phyloP scores from a whole-genome alignment of 23 tunicate species.

The Diplosoma virens region DNA sequence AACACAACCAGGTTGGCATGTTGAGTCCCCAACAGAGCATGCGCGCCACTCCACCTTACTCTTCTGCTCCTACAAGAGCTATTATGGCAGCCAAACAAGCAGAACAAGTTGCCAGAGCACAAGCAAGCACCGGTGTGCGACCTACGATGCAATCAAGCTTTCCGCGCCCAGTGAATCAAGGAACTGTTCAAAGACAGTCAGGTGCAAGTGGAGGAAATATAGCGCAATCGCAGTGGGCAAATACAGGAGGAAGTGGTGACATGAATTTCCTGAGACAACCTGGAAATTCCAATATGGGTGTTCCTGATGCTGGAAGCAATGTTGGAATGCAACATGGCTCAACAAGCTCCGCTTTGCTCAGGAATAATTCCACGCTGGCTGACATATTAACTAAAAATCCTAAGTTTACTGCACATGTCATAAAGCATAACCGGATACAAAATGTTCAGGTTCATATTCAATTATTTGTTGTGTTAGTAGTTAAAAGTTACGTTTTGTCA shows the following conservation, averaged over 20 bases:
- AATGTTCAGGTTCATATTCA: no score
- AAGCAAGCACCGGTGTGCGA: constrained; percentile 8
- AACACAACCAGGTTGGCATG: not conserved
- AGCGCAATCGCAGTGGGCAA: constrained; percentile 2
- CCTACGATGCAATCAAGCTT: not conserved
- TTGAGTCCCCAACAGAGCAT: constrained; percentile 6
- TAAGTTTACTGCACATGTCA: constrained; percentile 52
- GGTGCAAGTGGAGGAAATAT: no score
- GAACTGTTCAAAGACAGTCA: not conserved
- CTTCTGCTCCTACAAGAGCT: constrained; percentile 47
- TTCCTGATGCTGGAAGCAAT: not conserved
- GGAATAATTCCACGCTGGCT: constrained; percentile 3
- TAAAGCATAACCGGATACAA: constrained; percentile 42
- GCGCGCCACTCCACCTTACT: not conserved
- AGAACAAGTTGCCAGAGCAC: constrained; percentile 56
- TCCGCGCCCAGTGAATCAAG: constrained; percentile 4
- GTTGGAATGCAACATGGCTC: not conserved
- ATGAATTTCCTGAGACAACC: not conserved
- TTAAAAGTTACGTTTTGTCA: no score
- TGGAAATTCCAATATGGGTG: not conserved
- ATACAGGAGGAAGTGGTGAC: not conserved
- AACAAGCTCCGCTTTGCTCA: not conserved
- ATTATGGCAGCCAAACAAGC: constrained; percentile 86
- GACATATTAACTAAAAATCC: constrained; percentile 49
- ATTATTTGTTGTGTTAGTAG: no score